These are phyloP conservation scores for Lophochroa leadbeateri DNA, from an alignment of 2,113 vertebrate genomes.

Conservation along the genomic window DNA sequence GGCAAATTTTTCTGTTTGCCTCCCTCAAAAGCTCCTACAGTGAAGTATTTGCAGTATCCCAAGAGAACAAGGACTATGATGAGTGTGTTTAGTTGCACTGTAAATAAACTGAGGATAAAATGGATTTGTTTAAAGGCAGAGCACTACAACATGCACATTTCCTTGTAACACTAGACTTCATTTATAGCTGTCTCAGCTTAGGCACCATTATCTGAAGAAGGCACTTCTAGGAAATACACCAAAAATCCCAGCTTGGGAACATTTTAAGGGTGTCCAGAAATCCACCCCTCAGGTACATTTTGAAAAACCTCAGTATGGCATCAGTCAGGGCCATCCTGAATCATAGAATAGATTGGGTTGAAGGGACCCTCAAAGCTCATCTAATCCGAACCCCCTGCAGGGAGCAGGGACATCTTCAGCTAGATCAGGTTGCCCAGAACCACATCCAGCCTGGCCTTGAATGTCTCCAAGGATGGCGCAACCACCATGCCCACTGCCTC, in stretches of 20 bases:
- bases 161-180: not conserved
- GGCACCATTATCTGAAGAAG: not conserved
- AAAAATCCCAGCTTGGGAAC: not conserved
- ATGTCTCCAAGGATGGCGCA: not conserved
- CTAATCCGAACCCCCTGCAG: not conserved
- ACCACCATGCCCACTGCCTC: not conserved
- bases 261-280: not conserved
- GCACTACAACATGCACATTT: not conserved
- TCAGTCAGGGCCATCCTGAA: not conserved
- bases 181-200: not conserved
- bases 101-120: not conserved
- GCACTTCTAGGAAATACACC: not conserved
- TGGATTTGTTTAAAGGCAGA: not conserved
- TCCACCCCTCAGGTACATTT: not conserved
- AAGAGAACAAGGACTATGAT: not conserved
- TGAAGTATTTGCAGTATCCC: not conserved
- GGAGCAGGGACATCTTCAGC: not conserved
- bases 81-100: not conserved
- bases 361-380: not conserved
- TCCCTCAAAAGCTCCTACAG: not conserved
- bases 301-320: not conserved
- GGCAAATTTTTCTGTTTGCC: not conserved
- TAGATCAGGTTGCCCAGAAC: not conserved
- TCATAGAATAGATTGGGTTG: not conserved
- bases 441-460: not conserved